Conservation (phyloP, 2,797 vertebrate genomes). For the Acestrorhynchus altus region DNA sequence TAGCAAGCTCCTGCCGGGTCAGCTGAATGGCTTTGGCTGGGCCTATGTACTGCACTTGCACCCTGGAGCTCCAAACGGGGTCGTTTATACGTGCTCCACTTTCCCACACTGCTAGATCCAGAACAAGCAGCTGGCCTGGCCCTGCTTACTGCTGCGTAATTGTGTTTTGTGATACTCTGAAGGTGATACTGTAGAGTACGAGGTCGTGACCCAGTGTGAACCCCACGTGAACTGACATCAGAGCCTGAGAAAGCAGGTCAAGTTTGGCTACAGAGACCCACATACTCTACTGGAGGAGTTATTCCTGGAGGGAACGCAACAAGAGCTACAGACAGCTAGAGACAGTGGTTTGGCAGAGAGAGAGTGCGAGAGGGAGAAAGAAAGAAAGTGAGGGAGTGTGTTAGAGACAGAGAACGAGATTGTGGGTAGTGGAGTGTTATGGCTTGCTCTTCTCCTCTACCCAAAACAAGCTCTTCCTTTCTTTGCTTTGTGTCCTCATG, state of each 20-base stretch:
- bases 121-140: slow-evolving; percentile 3
- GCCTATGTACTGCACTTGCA: slow-evolving; percentile 3
- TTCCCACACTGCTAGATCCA: slow-evolving; percentile 40
- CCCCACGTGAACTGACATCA: slow-evolving; percentile 44
- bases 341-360: slow-evolving; percentile 85
- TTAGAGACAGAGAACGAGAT: not conserved
- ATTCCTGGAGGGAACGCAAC: slow-evolving; percentile 74
- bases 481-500: slow-evolving; percentile 8
- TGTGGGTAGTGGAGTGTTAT: slow-evolving; percentile 53
- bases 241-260: slow-evolving; percentile 42
- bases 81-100: slow-evolving; percentile 10
- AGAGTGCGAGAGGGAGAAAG: not conserved
- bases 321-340: slow-evolving; percentile 77
- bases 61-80: slow-evolving; percentile 1
- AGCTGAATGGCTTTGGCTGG: slow-evolving; percentile 26
- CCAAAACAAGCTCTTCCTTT: slow-evolving; percentile 58
- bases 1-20: slow-evolving; percentile 4
- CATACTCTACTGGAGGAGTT: slow-evolving; percentile 65
- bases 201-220: slow-evolving; percentile 33
- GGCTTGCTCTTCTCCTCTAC: slow-evolving; percentile 57
- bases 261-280: slow-evolving; percentile 28
- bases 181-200: slow-evolving; percentile 28
- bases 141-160: slow-evolving; percentile 23
- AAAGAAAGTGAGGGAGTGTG: not conserved
- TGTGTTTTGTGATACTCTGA: slow-evolving; percentile 30